Base-by-base conservation (phyloP, 2,888 invertebrate species). In the Priocnemis perturbator region DNA sequence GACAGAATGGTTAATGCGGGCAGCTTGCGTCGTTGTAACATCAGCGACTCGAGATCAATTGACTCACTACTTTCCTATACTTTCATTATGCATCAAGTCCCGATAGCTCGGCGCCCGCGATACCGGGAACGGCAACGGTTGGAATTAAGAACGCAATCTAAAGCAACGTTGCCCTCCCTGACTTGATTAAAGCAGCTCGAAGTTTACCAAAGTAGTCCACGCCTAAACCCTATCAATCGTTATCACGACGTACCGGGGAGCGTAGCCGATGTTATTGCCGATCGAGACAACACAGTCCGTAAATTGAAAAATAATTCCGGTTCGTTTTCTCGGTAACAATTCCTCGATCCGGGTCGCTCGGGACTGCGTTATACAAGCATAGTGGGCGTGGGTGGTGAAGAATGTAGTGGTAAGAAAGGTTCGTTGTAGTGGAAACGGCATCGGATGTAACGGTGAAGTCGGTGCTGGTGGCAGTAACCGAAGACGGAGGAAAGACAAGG, bases 301-400 rank as follows among this genome's bases (percentile, higher is more conserved):
- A 61, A 65, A 78, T 73, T 69, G 69, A 65, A 76, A 76, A 69
- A 73, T 77, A 76, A 78, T 73, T 78, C 65, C 61, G 47, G 44
- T 61, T 48, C 57, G 62, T 65, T 61, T 37, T 60, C 62, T 59
- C 66, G 69, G 53, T 73, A 71, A 67, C 66, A 67, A 73, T 75
- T 69, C 59, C 65, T 60, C 50, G 20, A 78, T 70, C 59, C 48
- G 45, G 68, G 52, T 71, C 67, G 65, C 48, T 52, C 30, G 60
- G 48, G 71, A 73, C 70, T 69, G 56, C 65, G 59, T 67, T 78
- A 64, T 64, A 62, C 61, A 55, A 5, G 52, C 19, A 20, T 20
- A 19, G 19, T 20, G 20, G 50, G 50, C 50, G 20, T 19, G 50
- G 7, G 37, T 37, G 37, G 37, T 37, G 37, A 37, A 37, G 7